Evolutionary conservation across 2,888 invertebrate genomes (phyloP), one percentile per base, ranked within the genome.

Genomic region (Diachrysia chrysitis): DNA sequence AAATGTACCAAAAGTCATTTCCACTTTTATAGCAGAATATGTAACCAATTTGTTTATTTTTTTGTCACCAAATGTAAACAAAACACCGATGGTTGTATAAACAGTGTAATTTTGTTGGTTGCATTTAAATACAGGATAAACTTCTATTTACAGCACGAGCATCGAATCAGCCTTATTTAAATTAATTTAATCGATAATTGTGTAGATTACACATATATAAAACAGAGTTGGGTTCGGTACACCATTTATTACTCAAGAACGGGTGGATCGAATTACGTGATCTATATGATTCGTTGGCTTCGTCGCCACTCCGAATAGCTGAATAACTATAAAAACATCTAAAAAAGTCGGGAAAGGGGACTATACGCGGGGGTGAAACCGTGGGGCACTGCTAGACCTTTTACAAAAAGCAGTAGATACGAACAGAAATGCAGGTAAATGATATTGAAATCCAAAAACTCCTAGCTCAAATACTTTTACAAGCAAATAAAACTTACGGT

Each of bases 401-500:
- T n/a, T n/a, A 42, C 5, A n/a, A 42, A 42, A 42, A 42, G 0
- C 42, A n/a, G 42, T 6, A 37, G 2, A n/a, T 5, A n/a, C 0
- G 6, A n/a, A 42, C 5, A n/a, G 16, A 42, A 42, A 37, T 14
- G 7, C 42, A 42, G 42, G n/a, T 42, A 42, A 42, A 42, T 42
- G n/a, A 42, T 42, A 42, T 42, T 57, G 37, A 37, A 59, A 76
- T 58, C 48, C 72, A 65, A 58, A 64, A 61, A 71, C 55, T 56
- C 58, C 65, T 56, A 58, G 23, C 60, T 55, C 48, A 58, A 78
- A 63, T 73, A 78, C 63, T 61, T 63, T 56, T 37, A 12, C 32
- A 55, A 58, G 68, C 60, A 69, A 77, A 73, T 65, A 48, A 55
- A 46, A 59, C 58, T 21, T 21, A 21, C 57, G 7, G 19, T 32